Conservation (phyloP, 2,113 vertebrate genomes). For the Chrysemys picta region DNA sequence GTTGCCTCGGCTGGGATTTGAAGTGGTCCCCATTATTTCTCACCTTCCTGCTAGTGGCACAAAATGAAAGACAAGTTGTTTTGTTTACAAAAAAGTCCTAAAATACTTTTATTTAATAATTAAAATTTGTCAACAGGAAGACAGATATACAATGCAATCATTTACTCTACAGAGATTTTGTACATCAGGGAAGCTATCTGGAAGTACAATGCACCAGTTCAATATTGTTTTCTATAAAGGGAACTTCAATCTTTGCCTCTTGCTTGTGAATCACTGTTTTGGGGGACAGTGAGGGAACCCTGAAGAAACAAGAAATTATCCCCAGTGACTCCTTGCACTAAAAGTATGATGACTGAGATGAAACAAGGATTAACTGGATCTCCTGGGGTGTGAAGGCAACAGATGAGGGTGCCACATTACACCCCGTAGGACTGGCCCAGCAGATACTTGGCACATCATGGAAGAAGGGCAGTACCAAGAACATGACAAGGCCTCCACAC, state of each 20-base stretch:
- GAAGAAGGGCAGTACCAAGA: background rate
- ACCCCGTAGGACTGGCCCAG: background rate
- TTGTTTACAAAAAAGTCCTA: constrained; percentile 87
- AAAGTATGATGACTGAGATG: background rate
- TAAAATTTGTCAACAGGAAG: constrained; percentile 88
- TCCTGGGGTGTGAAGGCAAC: background rate
- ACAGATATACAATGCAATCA: constrained; percentile 89
- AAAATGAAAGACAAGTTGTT: background rate
- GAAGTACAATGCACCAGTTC: constrained; percentile 33
- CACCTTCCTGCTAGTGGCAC: background rate
- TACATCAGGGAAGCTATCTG: constrained; percentile 80
- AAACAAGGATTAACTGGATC: background rate
- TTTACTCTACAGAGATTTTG: constrained; percentile 83
- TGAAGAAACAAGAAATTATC: background rate
- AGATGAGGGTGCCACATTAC: background rate
- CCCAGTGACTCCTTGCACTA: background rate
- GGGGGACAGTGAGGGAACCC: background rate
- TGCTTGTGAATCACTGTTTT: constrained; percentile 5
- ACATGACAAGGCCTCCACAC: background rate
- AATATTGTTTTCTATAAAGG: background rate
- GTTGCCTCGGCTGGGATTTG: background rate
- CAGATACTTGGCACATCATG: constrained; percentile 40
- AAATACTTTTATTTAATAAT: constrained; percentile 92
- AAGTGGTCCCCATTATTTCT: background rate
- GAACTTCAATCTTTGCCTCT: constrained; percentile 12